phyloP scores from a whole-genome alignment of 2,113 vertebrate genomes.

The Glaucidium brasilianum region DNA sequence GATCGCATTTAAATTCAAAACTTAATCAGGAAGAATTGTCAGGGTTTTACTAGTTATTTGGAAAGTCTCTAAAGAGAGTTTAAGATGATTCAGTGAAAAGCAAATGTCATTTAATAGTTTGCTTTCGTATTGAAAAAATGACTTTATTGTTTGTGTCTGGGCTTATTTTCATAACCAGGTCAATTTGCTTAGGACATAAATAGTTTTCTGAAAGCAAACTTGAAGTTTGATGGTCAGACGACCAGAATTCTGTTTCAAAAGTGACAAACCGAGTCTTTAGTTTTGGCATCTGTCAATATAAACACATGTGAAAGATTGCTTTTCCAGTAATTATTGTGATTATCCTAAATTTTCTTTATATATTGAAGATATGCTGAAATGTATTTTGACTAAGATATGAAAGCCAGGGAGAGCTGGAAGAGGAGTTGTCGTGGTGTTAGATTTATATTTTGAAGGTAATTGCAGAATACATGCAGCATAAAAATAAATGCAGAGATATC shows the following conservation, averaged over 20 bases:
- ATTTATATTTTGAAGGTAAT: not conserved
- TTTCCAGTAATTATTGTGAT: not conserved
- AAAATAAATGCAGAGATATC: not conserved
- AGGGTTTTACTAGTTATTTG: not conserved
- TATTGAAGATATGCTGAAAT: not conserved
- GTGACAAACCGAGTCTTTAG: not conserved
- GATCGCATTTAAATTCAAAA: not conserved
- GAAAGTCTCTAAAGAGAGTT: not conserved
- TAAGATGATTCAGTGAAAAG: not conserved
- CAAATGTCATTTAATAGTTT: not conserved
- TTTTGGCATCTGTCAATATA: not conserved
- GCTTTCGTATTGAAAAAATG: not conserved
- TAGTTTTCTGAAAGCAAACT: not conserved
- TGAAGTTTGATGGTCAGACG: not conserved
- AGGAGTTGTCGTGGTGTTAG: not conserved
- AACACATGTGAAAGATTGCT: not conserved
- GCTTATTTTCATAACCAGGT: not conserved
- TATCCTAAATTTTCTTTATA: not conserved
- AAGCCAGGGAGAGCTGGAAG: not conserved
- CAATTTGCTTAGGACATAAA: not conserved
- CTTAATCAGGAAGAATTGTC: not conserved
- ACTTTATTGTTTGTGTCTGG: not conserved
- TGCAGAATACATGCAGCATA: not conserved
- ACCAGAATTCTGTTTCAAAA: not conserved
- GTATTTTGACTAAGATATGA: not conserved